phyloP scores from a whole-genome alignment of 2,113 vertebrate genomes.

The Aspidoscelis tigris region DNA sequence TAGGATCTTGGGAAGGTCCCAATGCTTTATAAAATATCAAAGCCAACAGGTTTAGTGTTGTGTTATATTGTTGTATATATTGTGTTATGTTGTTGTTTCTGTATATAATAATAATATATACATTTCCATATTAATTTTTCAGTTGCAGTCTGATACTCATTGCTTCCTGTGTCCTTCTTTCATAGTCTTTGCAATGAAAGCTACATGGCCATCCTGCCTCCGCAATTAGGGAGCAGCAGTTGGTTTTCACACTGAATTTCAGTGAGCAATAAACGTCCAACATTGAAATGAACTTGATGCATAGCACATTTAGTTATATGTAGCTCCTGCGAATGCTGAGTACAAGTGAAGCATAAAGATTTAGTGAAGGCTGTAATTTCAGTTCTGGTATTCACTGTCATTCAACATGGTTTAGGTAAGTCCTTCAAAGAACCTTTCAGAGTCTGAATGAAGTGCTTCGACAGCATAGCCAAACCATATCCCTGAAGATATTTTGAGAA shows the following conservation, averaged over 20 bases:
- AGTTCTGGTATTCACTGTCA: constrained; percentile 11
- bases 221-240: constrained; percentile 11
- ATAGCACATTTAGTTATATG: constrained; percentile 38
- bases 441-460: background rate
- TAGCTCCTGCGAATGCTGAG: constrained; percentile 34
- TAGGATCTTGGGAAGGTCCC: too few species aligned
- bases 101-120: too few species aligned
- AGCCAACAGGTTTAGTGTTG: too few species aligned
- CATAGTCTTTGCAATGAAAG: constrained; percentile 8
- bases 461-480: constrained; percentile 4
- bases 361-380: constrained; percentile 41
- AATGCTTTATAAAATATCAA: too few species aligned
- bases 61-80: too few species aligned
- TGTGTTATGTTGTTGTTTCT: too few species aligned
- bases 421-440: constrained; percentile 49
- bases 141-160: background rate
- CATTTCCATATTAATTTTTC: constrained; percentile 27
- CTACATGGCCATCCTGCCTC: background rate
- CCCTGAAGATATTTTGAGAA: background rate
- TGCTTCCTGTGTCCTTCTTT: constrained; percentile 4
- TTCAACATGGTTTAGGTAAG: background rate
- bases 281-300: constrained; percentile 38
- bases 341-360: constrained; percentile 16
- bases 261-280: constrained; percentile 39
- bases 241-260: constrained; percentile 18